Base-by-base conservation (phyloP, 2,113 vertebrate species). In the Rhea pennata region DNA sequence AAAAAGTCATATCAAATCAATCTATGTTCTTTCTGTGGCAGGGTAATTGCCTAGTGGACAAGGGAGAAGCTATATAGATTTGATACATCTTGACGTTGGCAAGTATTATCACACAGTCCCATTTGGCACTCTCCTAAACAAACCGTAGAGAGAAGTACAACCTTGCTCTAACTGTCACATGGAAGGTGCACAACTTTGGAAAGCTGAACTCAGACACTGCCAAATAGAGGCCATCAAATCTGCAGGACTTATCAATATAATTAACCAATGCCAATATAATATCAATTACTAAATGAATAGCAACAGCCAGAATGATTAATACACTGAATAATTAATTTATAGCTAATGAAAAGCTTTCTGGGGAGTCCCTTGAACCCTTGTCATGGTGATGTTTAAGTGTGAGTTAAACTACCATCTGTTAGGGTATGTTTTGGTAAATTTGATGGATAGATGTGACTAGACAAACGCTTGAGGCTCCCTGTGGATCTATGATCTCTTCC, bases 1-100 rank as follows among this genome's bases (percentile, higher is more conserved):
- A 62, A 83, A 50, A 92, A 89, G 89, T 93, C 91, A 31, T 79
- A 74, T 95, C 93, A 90, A 95, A 97, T 97, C 92, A 93, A 86
- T 94, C 79, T 40, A 84, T 90, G 59, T 71, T 92, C 65, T 90
- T 95, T 91, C 80, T 84, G 64, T 92, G 82, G 54, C 59, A 88
- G 67, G 10, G 39, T 92, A 92, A 95, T 96, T 97, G 93, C 85
- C 82, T 84, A 84, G 85, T 93, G 92, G 93, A 94, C 87, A 93
- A 86, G 82, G 83, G 46, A 92, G 31, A 96, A 74, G 24, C 75
- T 74, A 39, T 74, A 39, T 74, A 92, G 79, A 93, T 93, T 93
- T 97, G 66, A 96, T 95, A 24, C 58, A 90, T 94, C 67, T 91
- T 96, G 95, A 95, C 91, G 27, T 90, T 87, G 84, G 87, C 62